These are phyloP conservation scores for Myotis brandtii DNA, from an alignment of 2,113 vertebrate species.

Conservation along the genomic window DNA sequence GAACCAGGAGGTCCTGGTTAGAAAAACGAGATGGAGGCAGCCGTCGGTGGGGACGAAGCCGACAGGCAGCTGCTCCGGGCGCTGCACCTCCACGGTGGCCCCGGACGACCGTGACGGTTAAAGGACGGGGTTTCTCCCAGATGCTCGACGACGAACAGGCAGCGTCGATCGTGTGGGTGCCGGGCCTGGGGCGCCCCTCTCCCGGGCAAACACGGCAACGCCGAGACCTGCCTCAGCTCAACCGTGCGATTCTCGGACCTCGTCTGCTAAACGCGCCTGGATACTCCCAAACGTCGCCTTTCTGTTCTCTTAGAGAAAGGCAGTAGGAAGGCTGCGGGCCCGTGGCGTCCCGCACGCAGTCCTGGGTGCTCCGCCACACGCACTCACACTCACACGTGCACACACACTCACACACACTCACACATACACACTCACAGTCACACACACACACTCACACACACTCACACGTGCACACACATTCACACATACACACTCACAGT, in stretches of 20 bases:
- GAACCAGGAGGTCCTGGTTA: no score
- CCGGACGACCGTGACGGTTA: background rate
- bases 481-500: no score
- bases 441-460: no score
- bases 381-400: background rate
- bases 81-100: background rate
- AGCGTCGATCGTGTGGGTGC: constrained; percentile 63
- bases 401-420: background rate
- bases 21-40: no score
- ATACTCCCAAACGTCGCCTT: background rate
- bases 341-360: background rate
- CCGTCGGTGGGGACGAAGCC: background rate
- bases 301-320: background rate
- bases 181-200: constrained; percentile 21
- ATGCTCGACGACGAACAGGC: constrained; percentile 65
- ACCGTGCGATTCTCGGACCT: background rate
- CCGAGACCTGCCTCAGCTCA: background rate
- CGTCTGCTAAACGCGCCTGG: background rate
- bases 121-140: constrained; percentile 68
- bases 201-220: background rate
- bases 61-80: background rate
- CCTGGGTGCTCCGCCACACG: background rate
- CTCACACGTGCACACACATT: no score
- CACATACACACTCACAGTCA: no score
- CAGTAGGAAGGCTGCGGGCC: background rate